These are phyloP conservation scores for Brachyrhaphis roseni DNA, from an alignment of 2,797 vertebrate species.

Conservation along the genomic window DNA sequence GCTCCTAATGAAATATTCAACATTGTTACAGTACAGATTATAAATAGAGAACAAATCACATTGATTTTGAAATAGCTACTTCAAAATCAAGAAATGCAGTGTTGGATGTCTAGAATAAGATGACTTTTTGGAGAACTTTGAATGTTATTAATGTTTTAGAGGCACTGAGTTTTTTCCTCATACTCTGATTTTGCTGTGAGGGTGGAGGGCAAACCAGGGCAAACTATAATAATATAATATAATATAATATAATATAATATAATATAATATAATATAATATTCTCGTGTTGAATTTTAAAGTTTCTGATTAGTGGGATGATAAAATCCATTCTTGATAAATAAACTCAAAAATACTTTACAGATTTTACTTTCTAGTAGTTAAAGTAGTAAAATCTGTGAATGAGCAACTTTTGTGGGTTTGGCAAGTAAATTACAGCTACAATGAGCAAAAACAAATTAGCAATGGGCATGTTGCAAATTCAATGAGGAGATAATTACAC, in stretches of 20 bases:
- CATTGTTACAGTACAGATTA: background rate
- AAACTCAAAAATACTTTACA: background rate
- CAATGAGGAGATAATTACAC: background rate
- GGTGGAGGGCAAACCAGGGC: background rate
- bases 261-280: no score
- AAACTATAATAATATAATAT: no score
- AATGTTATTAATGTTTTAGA: background rate
- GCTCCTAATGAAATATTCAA: background rate
- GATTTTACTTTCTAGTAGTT: background rate
- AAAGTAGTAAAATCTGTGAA: background rate
- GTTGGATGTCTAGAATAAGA: background rate
- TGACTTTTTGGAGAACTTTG: background rate
- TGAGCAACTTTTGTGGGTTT: background rate
- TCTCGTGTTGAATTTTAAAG: background rate
- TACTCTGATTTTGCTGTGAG: background rate
- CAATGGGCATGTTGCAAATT: background rate
- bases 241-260: no score
- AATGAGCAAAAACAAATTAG: background rate
- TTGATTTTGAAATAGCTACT: no score
- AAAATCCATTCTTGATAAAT: background rate
- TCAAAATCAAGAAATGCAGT: background rate
- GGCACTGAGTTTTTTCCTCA: background rate
- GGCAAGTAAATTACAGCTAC: background rate
- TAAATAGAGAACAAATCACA: background rate
- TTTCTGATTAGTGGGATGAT: background rate